phyloP scores from a whole-genome alignment of 2,113 vertebrate genomes.

The Macaca mulatta region DNA sequence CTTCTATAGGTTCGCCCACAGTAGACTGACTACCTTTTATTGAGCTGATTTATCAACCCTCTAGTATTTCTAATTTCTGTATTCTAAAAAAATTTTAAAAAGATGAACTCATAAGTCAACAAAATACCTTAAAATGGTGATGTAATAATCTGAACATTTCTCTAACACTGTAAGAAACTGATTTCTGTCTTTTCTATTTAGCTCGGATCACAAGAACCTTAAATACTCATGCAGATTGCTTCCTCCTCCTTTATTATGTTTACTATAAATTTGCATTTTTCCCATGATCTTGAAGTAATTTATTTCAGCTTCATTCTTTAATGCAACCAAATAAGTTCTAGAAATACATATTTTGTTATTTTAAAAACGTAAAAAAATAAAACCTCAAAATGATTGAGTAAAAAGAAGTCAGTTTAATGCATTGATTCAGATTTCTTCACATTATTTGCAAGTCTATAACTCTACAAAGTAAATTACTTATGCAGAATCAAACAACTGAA shows the following conservation, averaged over 20 bases:
- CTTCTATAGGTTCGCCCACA: background rate
- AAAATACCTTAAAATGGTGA: background rate
- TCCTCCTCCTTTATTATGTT: background rate
- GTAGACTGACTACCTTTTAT: background rate
- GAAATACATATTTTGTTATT: background rate
- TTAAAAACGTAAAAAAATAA: background rate
- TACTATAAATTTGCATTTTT: background rate
- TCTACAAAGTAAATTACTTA: background rate
- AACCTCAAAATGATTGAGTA: background rate
- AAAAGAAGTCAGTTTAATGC: slow-evolving; percentile 1
- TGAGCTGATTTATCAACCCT: background rate
- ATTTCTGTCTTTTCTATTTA: background rate
- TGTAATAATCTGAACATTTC: slow-evolving; percentile 25
- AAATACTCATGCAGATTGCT: background rate
- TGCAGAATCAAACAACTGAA: background rate
- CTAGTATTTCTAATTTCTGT: background rate
- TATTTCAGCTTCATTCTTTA: background rate
- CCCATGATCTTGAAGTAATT: background rate
- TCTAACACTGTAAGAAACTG: background rate
- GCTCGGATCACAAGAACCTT: background rate
- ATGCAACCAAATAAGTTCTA: background rate
- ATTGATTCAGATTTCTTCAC: background rate
- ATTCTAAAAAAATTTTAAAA: background rate
- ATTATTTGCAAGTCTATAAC: background rate
- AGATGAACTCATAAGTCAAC: background rate